Evolutionary conservation across 92 coral and sea anemone species (phyloP), one percentile per base, ranked within the genome.

Genomic region (Chrysogorgia sp.): DNA sequence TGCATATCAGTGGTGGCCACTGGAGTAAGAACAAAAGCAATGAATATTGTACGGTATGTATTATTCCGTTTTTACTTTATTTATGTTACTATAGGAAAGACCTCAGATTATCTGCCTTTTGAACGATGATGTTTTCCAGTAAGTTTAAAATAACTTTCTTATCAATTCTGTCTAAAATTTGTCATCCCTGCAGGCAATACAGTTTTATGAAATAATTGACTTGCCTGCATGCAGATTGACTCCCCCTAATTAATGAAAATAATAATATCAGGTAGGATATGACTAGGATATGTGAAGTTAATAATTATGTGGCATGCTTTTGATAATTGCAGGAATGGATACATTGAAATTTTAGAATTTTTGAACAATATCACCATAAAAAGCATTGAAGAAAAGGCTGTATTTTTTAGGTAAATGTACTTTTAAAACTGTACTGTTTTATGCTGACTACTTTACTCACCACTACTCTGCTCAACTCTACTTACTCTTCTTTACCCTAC

Each of bases 321-420:
- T 7, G 23, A 0, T 35, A 52, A 62, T 28, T 41, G 13, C 72
- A 94, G 98, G 34, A 85, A 88, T 77, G 80, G 83, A 45, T 96
- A 87, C 31, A 77, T 92, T 56, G 96, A 92, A 25, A 86, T 96
- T 53, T 79, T 96, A 56, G 77, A 85, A 15, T 96, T 96, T 52
- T 83, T 92, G 24, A 92, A 87, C 71, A 90, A 89, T 45, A 96
- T 96, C 43, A 96, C 98, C 7, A 83, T 96, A 62, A 96, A 96
- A 81, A 71, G 81, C 29, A 91, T 86, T 78, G 88, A 83, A 22
- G 97, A 89, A 64, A 96, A 96, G 66, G 96, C 88, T 13, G 83
- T 85, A 43, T 96, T 96, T 74, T 96, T 96, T 86, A 89, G 94
- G 96, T 92, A 75, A 37, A 12, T 12, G 1, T 15, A n/a, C 4